Evolutionary conservation across 2,888 invertebrate species (phyloP), one percentile per base, ranked within the genome.

Genomic region (Erebia epiphron): DNA sequence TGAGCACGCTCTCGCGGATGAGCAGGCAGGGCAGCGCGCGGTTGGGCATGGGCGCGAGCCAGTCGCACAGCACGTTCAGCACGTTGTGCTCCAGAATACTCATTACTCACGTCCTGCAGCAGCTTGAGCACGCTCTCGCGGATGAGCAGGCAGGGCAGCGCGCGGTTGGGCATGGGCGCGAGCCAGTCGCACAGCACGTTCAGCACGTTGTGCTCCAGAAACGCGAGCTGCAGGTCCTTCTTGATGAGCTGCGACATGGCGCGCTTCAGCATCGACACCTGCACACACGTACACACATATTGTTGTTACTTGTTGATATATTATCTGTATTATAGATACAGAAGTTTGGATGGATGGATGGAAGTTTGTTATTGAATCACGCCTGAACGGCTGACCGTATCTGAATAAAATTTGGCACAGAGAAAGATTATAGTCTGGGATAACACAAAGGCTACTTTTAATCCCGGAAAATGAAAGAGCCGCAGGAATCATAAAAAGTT

Each of bases 141-240:
- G 77, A 99, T 98, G 91, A 97, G 97, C 72, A 99, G 93, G 75
- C 99, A 98, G 0, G 99, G 99, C 83, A 99, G 95, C 78, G 98
- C 98, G 78, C 98, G 96, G 91, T 99, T 99, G 49, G 99, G 99
- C 95, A 99, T 96, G 0, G 99, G 99, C 14, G 99, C 98, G 68
- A 99, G 93, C 99, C 99, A 99, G 91, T 99, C 99, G 77, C 99
- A 98, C 56, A 98, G 94, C 77, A 98, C 97, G 80, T 96, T 96
- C 13, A 98, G 94, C 74, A 98, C 97, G 83, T 99, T 99, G 89
- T 98, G 98, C 87, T 99, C 99, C 68, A 99, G 95, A 91, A 99
- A 98, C 0, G 99, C 98, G 75, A 98, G 94, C 88, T 99, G 98
- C 78, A 99, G 94, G 92, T 99, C 99, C 82, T 97, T 97, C 92